Evolutionary conservation across 2,113 vertebrate genomes (phyloP), one percentile per base, ranked within the genome.

Genomic region (Plectropomus leopardus): DNA sequence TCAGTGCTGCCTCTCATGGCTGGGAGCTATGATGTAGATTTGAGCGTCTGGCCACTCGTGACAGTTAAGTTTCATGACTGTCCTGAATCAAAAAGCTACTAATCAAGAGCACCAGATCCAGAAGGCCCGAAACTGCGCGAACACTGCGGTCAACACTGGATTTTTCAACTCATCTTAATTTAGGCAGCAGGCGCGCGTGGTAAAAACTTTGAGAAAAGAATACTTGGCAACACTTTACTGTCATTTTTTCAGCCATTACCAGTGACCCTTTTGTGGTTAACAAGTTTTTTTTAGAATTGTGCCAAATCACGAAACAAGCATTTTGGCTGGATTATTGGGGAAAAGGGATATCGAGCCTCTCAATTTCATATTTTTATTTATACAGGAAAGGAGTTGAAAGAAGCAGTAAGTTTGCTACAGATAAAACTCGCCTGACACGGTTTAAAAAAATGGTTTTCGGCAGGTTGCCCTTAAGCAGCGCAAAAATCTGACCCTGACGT

Each of bases 1-100:
- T 72, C 73, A 16, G 21, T 57, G 57, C 61, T 72, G 72, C 72
- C 55, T 19, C 73, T 44, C 19, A 17, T n/a, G 78, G 73, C n/a
- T 2, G 28, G 58, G 40, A 24, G 72, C 1, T 36, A 0, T 32
- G 19, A 8, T 50, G 4, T 1, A 17, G 42, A 48, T 48, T 7
- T 7, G 21, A n/a, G 19, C 21, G 10, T 7, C 28, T 58, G 42
- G 10, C 30, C 44, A 13, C 24, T 4, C 4, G 32, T 11, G 34
- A 21, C 14, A 5, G n/a, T n/a, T 0, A 3, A 17, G 34, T 19
- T 28, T 8, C 7, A 3, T 45, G 16, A 11, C 32, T 51, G 47
- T 36, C 21, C 47, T 53, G 60, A 8, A 17, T 16, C 72, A 14
- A 4, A 4, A 6, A 7, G 44, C 11, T n/a, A 10, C 28, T 19